Evolutionary conservation across 2,797 vertebrate species (phyloP), one percentile per base, ranked within the genome.

Genomic region (Melanotaenia pygmaea): DNA sequence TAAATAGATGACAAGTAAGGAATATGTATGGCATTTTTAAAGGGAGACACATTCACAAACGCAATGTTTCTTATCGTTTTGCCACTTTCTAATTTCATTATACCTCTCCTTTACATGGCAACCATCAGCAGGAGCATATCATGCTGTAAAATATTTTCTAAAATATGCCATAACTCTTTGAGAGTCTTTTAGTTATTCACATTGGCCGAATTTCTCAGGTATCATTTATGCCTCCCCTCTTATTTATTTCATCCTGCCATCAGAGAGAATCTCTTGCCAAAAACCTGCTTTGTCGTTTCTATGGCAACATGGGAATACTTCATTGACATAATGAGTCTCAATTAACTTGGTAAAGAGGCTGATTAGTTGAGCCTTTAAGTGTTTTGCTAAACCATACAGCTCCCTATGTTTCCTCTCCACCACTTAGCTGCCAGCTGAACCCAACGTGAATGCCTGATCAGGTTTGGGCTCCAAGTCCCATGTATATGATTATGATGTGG

Each of bases 311-410:
- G 67, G 79, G 77, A 70, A 89, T 91, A 80, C 83, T 91, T 91
- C 74, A 78, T 68, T 86, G 86, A 86, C 76, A 82, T 79, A 90
- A 90, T 77, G 75, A 82, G 90, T 88, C 87, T 91, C 84, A 89
- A 91, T 93, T 90, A 92, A 88, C 74, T 86, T 84, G 78, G 75
- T 88, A 83, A 88, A 92, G 76, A 90, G 86, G 72, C 72, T 50
- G 90, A 93, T 93, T 94, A 85, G 90, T 91, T 89, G 89, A 89
- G 89, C 89, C 76, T 85, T 88, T 72, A 86, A 77, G 85, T 89
- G 78, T 80, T 75, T 83, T 86, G 86, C 86, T 86, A 84, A 93
- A 77, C 88, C 83, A 75, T 81, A 82, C 86, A 91, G 83, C 77
- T 80, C 78, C 64, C 77, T 75, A 77, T 82, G 82, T 85, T 82